phyloP scores from a whole-genome alignment of 2,888 invertebrate genomes.

The Eucriotettix oculatus region DNA sequence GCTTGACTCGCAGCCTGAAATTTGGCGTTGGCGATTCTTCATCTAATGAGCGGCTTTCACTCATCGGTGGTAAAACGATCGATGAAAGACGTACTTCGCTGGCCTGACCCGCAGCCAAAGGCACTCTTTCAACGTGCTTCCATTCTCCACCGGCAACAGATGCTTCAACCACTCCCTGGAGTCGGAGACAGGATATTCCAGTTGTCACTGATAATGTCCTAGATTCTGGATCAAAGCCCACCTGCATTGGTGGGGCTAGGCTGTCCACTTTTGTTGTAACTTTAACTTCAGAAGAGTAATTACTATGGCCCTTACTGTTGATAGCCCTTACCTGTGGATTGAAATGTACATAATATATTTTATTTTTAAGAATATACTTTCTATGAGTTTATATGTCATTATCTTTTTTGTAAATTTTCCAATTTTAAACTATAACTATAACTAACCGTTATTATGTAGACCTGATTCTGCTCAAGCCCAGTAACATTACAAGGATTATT shows the following conservation, averaged over 20 bases:
- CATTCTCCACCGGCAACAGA: conserved; percentile 35
- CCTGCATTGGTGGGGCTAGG: conserved; percentile 51
- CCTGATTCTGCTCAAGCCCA: conserved; percentile 69
- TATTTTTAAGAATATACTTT: neutral
- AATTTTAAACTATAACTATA: neutral
- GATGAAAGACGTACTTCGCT: conserved; percentile 54
- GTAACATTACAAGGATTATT: conserved; percentile 80
- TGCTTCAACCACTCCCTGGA: conserved; percentile 60
- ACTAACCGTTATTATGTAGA: conserved; percentile 67
- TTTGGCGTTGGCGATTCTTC: neutral
- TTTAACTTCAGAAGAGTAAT: conserved; percentile 68
- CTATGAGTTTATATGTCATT: neutral
- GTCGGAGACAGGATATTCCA: conserved; percentile 57
- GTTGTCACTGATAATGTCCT: conserved; percentile 63
- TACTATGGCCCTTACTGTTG: conserved; percentile 75
- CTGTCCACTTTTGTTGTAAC: conserved; percentile 68
- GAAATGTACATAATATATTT: neutral
- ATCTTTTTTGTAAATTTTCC: neutral
- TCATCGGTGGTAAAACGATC: conserved; percentile 23
- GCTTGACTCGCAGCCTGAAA: conserved; percentile 56
- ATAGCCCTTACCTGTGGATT: conserved; percentile 55
- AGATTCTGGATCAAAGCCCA: conserved; percentile 66
- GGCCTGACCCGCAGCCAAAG: conserved; percentile 41
- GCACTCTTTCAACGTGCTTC: conserved; percentile 57
- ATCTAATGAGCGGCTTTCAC: neutral